phyloP scores from a whole-genome alignment of 1,140 invertebrate genomes.

The Halesus radiatus region DNA sequence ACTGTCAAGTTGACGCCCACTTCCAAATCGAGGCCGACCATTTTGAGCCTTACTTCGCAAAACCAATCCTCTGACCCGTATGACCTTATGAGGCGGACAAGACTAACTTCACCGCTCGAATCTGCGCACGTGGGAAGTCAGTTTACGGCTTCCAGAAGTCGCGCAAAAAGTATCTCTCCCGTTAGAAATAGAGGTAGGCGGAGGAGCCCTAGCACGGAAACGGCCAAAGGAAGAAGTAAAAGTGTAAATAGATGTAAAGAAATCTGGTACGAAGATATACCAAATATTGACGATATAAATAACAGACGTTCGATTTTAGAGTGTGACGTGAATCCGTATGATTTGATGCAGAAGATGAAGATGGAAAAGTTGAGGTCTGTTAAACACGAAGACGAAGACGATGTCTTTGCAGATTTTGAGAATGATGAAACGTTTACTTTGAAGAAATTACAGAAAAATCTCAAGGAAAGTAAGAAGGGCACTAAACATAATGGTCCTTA shows the following conservation, averaged over 20 bases:
- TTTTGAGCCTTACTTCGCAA: conserved; percentile 70
- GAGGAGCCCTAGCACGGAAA: conserved; percentile 63
- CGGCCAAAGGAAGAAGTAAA: conserved; percentile 66
- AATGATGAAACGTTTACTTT: conserved; percentile 57
- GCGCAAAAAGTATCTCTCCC: conserved; percentile 75
- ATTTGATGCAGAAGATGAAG: conserved; percentile 75
- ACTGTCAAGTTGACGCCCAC: conserved; percentile 73
- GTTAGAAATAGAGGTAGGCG: conserved; percentile 67
- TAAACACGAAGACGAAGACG: conserved; percentile 51
- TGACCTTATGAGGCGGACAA: conserved; percentile 83
- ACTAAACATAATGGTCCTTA: conserved; percentile 61
- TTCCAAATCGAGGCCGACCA: conserved; percentile 73
- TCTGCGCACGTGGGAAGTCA: conserved; percentile 67
- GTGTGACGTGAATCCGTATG: conserved; percentile 89
- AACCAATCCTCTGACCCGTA: conserved; percentile 77
- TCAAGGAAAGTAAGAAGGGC: conserved; percentile 52
- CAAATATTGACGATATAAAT: conserved; percentile 68
- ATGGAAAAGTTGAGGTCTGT: conserved; percentile 42
- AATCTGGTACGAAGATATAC: conserved; percentile 68
- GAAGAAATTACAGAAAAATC: conserved; percentile 51
- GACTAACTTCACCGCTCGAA: conserved; percentile 76
- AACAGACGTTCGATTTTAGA: conserved; percentile 81
- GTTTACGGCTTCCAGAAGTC: conserved; percentile 68
- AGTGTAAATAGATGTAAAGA: conserved; percentile 68
- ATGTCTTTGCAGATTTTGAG: conserved; percentile 53